Conservation (phyloP, 2,797 vertebrate species). For the Enteromius treurensis region DNA sequence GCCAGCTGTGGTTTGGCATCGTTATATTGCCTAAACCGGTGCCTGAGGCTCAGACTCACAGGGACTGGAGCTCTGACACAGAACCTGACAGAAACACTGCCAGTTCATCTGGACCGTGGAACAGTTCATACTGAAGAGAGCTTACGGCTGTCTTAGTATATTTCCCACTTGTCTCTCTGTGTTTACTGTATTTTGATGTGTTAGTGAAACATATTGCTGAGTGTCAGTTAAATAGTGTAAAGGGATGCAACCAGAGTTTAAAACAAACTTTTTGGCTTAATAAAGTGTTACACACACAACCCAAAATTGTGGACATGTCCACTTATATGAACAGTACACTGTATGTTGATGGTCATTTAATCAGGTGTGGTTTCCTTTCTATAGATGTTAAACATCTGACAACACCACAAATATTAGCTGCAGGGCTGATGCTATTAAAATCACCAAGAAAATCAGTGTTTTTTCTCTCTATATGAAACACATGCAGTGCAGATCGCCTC, state of each 20-base stretch:
- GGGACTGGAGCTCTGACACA: conserved; percentile 27
- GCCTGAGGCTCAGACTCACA: conserved; percentile 43
- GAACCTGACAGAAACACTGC: conserved; percentile 41
- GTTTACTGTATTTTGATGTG: conserved; percentile 26
- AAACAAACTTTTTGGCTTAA: neutral
- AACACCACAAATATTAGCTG: neutral
- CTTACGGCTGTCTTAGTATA: neutral
- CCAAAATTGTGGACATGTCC: neutral
- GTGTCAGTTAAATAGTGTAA: conserved; percentile 57
- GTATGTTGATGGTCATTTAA: neutral
- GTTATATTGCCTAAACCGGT: conserved; percentile 20
- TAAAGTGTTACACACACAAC: neutral
- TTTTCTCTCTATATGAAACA: neutral
- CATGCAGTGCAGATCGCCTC: conserved; percentile 54
- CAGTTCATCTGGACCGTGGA: conserved; percentile 34
- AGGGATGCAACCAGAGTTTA: neutral
- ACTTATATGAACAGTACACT: neutral
- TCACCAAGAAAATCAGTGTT: neutral
- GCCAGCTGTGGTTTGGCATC: conserved; percentile 39
- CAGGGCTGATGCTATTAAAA: neutral
- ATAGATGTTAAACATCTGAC: neutral
- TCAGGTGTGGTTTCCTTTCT: neutral
- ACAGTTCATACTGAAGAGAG: neutral
- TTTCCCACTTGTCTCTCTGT: conserved; percentile 12
- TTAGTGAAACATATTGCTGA: conserved; percentile 24